A percentile compares a stretch with the other conserved stretches of the same genome.
Evolutionary conservation across 2,888 invertebrate genomes (phyloP).

Genomic region (Ophion obscuratus): DNA sequence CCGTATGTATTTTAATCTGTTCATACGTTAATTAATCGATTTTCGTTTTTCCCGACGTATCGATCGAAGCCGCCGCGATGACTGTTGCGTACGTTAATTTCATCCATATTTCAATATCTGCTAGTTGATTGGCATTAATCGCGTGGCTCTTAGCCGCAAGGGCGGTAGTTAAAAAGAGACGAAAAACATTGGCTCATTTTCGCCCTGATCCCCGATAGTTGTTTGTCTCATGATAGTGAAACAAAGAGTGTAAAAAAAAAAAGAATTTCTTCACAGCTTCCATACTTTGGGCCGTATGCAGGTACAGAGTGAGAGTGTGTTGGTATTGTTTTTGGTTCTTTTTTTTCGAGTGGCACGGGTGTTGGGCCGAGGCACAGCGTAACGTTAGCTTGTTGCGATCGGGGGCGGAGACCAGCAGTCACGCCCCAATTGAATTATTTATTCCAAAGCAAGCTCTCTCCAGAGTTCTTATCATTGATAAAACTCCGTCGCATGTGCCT

Average conservation of each 20-base stretch:
- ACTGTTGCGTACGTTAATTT: background rate
- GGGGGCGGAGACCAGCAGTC: constrained; percentile 81
- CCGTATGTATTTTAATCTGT: too few relatives aligned
- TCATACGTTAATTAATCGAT: too few relatives aligned
- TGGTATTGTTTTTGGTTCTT: constrained; percentile 66
- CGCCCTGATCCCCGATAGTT: background rate
- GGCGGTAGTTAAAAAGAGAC: constrained; percentile 70
- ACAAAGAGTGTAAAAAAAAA: constrained; percentile 69
- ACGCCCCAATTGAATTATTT: constrained; percentile 80
- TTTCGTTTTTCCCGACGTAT: too few relatives aligned
- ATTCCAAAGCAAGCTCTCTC: constrained; percentile 82
- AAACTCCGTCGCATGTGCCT: constrained; percentile 84
- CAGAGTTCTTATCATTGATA: constrained; percentile 83
- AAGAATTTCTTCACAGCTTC: constrained; percentile 75
- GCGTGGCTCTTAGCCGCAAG: constrained; percentile 67
- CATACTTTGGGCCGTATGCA: constrained; percentile 83
- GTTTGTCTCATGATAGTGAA: constrained; percentile 7
- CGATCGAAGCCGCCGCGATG: background rate
- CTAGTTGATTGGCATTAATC: background rate
- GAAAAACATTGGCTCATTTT: background rate
- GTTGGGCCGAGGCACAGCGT: constrained; percentile 82
- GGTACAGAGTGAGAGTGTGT: constrained; percentile 84
- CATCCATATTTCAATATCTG: background rate
- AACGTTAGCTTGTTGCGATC: constrained; percentile 79
- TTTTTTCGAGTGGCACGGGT: constrained; percentile 81